A percentile compares a stretch with the other conserved stretches of the same genome.
Conservation (phyloP, 2,797 vertebrate genomes). For the Acrossocheilus wenchowensis region DNA sequence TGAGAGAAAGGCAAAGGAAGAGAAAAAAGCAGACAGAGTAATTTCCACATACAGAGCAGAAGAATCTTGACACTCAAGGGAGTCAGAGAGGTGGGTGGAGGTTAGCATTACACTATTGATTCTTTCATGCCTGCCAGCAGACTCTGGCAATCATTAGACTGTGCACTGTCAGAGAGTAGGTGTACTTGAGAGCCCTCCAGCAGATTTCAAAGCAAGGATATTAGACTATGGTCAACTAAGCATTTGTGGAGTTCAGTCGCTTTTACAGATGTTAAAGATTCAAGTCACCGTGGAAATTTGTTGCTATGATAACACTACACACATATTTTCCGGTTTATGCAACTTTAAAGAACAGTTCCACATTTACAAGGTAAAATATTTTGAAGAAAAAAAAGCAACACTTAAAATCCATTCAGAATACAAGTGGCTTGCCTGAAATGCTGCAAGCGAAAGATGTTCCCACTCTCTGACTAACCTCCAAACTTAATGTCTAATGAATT, state of each 20-base stretch:
- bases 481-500: background rate
- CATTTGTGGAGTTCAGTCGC: conserved; percentile 10
- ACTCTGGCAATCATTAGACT: conserved; percentile 46
- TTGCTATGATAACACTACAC: background rate
- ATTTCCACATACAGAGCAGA: conserved; percentile 50
- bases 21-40: conserved; percentile 6
- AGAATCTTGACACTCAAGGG: conserved; percentile 36
- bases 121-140: conserved; percentile 44
- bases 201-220: conserved; percentile 2
- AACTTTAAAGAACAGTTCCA: background rate
- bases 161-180: conserved; percentile 35
- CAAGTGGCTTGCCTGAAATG: background rate
- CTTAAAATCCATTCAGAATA: background rate
- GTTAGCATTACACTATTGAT: conserved; percentile 53
- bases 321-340: background rate
- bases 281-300: background rate
- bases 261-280: conserved; percentile 23
- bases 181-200: conserved; percentile 28
- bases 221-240: conserved; percentile 30
- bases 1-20: conserved; percentile 19
- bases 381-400: background rate
- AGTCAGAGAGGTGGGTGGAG: conserved; percentile 47
- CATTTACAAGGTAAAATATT: background rate
- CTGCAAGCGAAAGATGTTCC: background rate
- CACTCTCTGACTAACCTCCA: background rate